Percentiles rank a stretch among this genome's conserved stretches.
phyloP scores from a whole-genome alignment of 2,113 vertebrate genomes.

The Corydoras maculifer region DNA sequence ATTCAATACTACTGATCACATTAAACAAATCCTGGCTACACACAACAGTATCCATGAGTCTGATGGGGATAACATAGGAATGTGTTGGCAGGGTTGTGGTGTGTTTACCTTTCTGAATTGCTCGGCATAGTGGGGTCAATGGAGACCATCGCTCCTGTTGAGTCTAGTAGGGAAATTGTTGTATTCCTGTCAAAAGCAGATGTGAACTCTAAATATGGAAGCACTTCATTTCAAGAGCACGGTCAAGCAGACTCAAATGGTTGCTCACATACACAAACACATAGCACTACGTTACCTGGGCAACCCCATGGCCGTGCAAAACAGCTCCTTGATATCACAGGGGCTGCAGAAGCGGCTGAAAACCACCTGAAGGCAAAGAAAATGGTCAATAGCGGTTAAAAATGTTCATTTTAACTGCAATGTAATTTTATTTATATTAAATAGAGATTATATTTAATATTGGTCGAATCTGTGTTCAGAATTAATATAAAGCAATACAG shows the following conservation, averaged over 20 bases:
- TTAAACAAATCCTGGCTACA: no score
- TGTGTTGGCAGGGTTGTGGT: background rate
- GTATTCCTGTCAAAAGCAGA: constrained; percentile 74
- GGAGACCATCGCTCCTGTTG: constrained; percentile 81
- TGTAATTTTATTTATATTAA: no score
- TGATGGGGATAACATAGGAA: background rate
- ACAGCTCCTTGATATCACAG: constrained; percentile 65
- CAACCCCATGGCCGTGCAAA: constrained; percentile 58
- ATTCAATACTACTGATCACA: no score
- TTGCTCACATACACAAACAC: constrained; percentile 9
- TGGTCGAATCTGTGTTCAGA: no score
- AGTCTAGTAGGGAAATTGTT: constrained; percentile 78
- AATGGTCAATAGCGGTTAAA: background rate
- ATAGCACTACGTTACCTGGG: constrained; percentile 50
- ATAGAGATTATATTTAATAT: no score
- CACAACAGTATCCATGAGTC: no score
- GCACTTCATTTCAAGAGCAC: constrained; percentile 29
- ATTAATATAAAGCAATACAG: no score
- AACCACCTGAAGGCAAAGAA: constrained; percentile 53
- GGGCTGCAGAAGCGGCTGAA: constrained; percentile 66
- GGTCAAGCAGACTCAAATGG: constrained; percentile 12
- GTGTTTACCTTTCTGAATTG: constrained; percentile 77
- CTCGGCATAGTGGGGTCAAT: constrained; percentile 88
- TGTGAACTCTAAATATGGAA: constrained; percentile 26
- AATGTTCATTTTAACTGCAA: no score